phyloP scores from a whole-genome alignment of 2,797 vertebrate genomes.

The Poecilia wingei region DNA sequence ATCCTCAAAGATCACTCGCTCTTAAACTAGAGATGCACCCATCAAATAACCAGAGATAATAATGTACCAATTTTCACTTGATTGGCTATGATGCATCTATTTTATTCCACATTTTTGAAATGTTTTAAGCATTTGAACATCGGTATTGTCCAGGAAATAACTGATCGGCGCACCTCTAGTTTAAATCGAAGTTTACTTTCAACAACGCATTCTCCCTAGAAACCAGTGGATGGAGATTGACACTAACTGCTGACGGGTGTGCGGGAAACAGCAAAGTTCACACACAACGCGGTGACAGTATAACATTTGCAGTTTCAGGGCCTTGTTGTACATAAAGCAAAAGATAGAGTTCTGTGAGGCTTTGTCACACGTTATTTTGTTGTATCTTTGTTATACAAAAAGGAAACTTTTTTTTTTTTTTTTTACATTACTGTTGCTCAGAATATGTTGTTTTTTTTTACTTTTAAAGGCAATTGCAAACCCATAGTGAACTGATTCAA shows the following conservation, averaged over 20 bases:
- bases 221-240: conserved; percentile 30
- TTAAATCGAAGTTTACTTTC: neutral
- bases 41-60: neutral
- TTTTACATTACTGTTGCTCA: conserved; percentile 63
- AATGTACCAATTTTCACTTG: neutral
- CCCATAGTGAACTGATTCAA: conserved; percentile 75
- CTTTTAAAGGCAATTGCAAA: conserved; percentile 69
- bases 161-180: neutral
- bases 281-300: conserved; percentile 49
- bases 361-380: conserved; percentile 67
- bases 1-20: neutral
- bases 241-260: conserved; percentile 16
- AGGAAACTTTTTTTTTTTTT: conserved; percentile 65
- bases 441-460: conserved; percentile 69
- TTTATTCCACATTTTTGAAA: neutral
- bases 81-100: neutral
- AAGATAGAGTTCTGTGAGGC: conserved; percentile 61
- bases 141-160: neutral
- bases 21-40: neutral
- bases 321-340: conserved; percentile 78
- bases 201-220: neutral
- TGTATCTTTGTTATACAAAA: conserved; percentile 74
- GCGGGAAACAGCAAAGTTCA: conserved; percentile 30
- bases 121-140: neutral
- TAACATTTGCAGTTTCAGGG: conserved; percentile 72